A percentile compares a stretch with the other conserved stretches of the same genome.
Conservation (phyloP, 2,888 invertebrate genomes). For the Parasteatoda lunata region DNA sequence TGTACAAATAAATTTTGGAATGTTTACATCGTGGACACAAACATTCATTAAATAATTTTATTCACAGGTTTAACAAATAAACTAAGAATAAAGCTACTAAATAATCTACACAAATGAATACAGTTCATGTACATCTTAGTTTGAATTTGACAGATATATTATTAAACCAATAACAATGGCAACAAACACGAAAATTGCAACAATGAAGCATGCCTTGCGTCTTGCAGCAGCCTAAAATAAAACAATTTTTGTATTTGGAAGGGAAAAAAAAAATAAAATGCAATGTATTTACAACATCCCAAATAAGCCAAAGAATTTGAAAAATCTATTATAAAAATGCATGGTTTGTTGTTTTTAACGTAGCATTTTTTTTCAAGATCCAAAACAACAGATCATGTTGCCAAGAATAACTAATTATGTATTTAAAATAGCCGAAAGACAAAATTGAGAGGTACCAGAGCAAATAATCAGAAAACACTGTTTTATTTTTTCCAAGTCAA, state of each 20-base stretch:
- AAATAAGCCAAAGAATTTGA: too few species aligned
- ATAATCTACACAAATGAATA: slow-evolving; percentile 12
- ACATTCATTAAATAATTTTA: slow-evolving; percentile 31
- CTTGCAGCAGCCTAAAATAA: slow-evolving; percentile 62
- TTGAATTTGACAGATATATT: slow-evolving; percentile 55
- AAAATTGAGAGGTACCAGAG: too few species aligned
- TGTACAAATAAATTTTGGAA: slow-evolving; percentile 47
- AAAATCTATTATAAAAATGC: too few species aligned
- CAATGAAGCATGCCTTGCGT: slow-evolving; percentile 67
- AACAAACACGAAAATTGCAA: slow-evolving; percentile 57
- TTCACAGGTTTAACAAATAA: slow-evolving; percentile 40
- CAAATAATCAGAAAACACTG: too few species aligned
- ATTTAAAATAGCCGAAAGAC: too few species aligned
- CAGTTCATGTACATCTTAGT: not conserved
- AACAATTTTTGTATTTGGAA: not conserved
- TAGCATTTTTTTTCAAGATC: too few species aligned
- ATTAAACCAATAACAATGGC: slow-evolving; percentile 65
- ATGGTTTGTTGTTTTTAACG: too few species aligned
- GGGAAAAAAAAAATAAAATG: too few species aligned
- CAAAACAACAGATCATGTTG: too few species aligned
- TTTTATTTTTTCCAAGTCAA: too few species aligned
- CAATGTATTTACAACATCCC: too few species aligned
- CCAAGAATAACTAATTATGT: too few species aligned
- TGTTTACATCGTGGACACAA: slow-evolving; percentile 42
- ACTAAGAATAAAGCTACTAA: slow-evolving; percentile 29